A percentile compares a stretch with the other conserved stretches of the same genome.
Conservation (phyloP, 2,113 vertebrate genomes). For the Cranoglanis bouderius region DNA sequence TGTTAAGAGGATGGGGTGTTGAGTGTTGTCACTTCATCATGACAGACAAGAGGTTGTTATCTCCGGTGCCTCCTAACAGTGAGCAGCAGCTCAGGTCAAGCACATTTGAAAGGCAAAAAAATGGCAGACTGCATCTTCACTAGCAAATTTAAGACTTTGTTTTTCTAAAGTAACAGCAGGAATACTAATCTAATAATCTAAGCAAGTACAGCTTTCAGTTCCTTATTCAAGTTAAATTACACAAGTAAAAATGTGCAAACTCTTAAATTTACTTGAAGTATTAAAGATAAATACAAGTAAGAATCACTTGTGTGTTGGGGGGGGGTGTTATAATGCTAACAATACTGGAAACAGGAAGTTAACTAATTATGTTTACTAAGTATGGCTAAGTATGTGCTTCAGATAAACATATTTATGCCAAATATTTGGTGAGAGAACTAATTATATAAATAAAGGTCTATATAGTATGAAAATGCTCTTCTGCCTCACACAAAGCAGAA, state of each 20-base stretch:
- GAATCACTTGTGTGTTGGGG: too few species aligned
- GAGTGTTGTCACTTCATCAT: slow-evolving; percentile 64
- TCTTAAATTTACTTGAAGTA: neutral
- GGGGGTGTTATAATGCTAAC: too few species aligned
- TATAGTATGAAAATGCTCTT: neutral
- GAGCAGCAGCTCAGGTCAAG: slow-evolving; percentile 59
- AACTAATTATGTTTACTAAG: too few species aligned
- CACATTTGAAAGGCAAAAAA: slow-evolving; percentile 62
- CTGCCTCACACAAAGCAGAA: neutral
- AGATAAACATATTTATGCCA: neutral
- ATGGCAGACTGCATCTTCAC: neutral
- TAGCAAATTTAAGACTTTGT: neutral
- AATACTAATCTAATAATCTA: neutral
- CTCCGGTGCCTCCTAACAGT: slow-evolving; percentile 60
- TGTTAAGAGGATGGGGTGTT: slow-evolving; percentile 63
- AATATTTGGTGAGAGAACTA: neutral
- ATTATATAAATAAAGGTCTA: neutral
- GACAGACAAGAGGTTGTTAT: slow-evolving; percentile 70
- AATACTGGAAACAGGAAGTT: too few species aligned
- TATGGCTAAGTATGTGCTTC: neutral
- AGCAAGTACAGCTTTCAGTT: neutral
- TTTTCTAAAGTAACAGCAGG: neutral
- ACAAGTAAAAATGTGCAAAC: neutral
- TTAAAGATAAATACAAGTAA: neutral
- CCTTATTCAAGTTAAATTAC: neutral